Conservation (phyloP, 30 jellyfish, hydroid and myxozoan genomes). For the Calvadosia cruxmelitensis region DNA sequence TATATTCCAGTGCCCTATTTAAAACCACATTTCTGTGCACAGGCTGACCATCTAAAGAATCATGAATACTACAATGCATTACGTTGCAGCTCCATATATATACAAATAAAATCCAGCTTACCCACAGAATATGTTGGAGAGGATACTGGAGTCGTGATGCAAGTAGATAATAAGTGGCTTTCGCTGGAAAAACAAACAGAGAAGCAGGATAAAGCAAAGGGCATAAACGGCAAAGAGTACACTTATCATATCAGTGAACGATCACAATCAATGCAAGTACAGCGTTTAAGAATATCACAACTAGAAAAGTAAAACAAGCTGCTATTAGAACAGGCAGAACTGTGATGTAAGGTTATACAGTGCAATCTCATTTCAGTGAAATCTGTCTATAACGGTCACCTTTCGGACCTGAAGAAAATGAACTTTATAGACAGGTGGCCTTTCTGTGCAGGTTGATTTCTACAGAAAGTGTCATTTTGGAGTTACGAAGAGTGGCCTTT, state of each 20-base stretch:
- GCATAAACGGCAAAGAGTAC: no score
- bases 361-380: neutral
- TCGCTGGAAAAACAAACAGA: conserved; percentile 6
- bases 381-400: neutral
- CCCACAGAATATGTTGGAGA: conserved; percentile 36
- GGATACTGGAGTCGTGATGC: conserved; percentile 39
- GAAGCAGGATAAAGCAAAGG: neutral
- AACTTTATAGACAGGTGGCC: neutral
- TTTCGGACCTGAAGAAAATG: neutral
- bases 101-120: conserved; percentile 1
- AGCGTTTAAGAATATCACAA: no score
- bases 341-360: no score
- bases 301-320: no score
- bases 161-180: conserved; percentile 16
- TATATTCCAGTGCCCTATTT: no score
- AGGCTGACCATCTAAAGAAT: no score
- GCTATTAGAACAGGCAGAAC: no score
- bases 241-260: no score
- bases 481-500: neutral
- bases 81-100: no score
- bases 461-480: neutral
- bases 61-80: no score
- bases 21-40: no score
- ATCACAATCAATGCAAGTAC: no score
- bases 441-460: neutral